These are phyloP conservation scores for Enteromius fasciolatus DNA, from an alignment of 2,797 vertebrate species.

Conservation along the genomic window DNA sequence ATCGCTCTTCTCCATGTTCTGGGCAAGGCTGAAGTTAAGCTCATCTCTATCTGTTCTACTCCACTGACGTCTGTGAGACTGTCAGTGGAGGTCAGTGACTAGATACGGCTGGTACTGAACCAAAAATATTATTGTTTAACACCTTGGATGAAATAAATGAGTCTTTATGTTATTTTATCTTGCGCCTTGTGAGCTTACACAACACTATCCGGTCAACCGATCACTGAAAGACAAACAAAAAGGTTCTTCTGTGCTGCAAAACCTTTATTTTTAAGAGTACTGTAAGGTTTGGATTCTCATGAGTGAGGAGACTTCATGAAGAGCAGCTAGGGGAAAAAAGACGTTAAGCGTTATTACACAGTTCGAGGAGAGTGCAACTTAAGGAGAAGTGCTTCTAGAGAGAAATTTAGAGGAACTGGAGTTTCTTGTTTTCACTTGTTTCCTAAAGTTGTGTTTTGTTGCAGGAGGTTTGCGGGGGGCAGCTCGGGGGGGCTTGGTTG, in stretches of 20 bases:
- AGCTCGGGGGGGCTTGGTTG: slow-evolving; percentile 77
- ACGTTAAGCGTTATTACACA: neutral
- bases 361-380: neutral
- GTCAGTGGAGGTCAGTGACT: neutral
- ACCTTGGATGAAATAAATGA: neutral
- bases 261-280: neutral
- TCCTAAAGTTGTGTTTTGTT: neutral
- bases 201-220: neutral
- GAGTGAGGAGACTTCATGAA: neutral
- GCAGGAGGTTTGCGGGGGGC: slow-evolving; percentile 79
- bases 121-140: too few relatives aligned
- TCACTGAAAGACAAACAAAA: neutral
- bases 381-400: neutral
- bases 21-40: neutral
- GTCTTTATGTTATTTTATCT: too few relatives aligned
- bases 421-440: neutral
- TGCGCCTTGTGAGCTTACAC: neutral
- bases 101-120: neutral
- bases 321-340: neutral
- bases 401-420: neutral
- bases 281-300: neutral
- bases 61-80: neutral
- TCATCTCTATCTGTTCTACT: neutral
- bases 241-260: neutral
- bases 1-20: slow-evolving; percentile 50